These are phyloP conservation scores for Lysandra bellargus DNA, from an alignment of 2,888 invertebrate species.

Conservation along the genomic window DNA sequence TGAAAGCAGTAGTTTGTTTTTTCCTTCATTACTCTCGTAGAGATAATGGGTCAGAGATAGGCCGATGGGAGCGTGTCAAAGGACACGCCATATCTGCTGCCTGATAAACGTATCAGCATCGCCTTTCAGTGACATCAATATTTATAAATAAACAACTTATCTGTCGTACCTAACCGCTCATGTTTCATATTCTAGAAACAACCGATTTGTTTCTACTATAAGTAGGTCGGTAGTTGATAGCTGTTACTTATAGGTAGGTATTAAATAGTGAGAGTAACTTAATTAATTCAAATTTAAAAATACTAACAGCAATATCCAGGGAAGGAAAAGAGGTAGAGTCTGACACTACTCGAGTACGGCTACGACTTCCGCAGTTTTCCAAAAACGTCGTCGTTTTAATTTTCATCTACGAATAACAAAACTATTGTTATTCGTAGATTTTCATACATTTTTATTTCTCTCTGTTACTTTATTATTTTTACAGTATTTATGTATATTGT, in stretches of 20 bases:
- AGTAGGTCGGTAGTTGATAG: background rate
- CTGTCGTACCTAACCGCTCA: constrained; percentile 5
- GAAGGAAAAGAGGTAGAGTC: too few relatives aligned
- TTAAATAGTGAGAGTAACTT: background rate
- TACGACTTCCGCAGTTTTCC: background rate
- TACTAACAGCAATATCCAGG: too few relatives aligned
- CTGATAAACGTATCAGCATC: constrained; percentile 42
- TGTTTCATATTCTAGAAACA: constrained; percentile 16
- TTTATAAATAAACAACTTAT: constrained; percentile 40
- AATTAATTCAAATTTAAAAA: too few relatives aligned
- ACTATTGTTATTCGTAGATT: too few relatives aligned
- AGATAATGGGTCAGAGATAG: constrained; percentile 48
- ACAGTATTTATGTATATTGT: background rate
- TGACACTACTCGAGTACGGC: background rate
- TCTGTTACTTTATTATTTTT: background rate
- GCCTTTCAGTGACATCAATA: constrained; percentile 45
- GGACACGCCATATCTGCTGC: constrained; percentile 45
- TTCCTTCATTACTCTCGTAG: background rate
- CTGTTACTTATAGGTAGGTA: background rate
- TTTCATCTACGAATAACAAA: too few relatives aligned
- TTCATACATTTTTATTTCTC: too few relatives aligned
- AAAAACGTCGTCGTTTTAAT: too few relatives aligned
- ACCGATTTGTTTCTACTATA: constrained; percentile 40
- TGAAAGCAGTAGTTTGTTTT: constrained; percentile 1
- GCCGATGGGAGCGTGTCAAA: constrained; percentile 52